phyloP scores from a whole-genome alignment of 2,888 invertebrate genomes.

The Pachliopta kotzebuea region DNA sequence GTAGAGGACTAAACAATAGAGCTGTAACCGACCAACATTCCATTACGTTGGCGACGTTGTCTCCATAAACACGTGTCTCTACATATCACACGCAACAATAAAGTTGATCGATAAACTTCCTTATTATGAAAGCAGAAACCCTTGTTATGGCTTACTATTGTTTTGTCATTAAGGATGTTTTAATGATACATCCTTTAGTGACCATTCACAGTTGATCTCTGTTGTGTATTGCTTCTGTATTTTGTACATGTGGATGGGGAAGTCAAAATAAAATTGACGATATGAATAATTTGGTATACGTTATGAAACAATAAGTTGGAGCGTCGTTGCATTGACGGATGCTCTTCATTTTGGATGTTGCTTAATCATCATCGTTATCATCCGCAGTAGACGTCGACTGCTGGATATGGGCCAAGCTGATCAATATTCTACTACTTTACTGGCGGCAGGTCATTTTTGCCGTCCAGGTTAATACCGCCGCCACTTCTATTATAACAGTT shows the following conservation, averaged over 20 bases:
- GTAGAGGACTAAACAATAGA: constrained; percentile 51
- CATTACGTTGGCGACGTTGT: constrained; percentile 54
- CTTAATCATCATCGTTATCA: too few relatives aligned
- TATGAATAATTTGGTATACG: constrained; percentile 39
- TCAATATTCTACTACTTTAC: constrained; percentile 36
- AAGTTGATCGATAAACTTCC: constrained; percentile 49
- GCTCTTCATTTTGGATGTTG: constrained; percentile 24
- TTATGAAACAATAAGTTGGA: constrained; percentile 37
- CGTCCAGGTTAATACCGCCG: too few relatives aligned
- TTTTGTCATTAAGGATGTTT: constrained; percentile 30
- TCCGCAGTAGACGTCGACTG: too few relatives aligned
- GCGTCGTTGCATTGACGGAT: constrained; percentile 31
- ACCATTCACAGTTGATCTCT: constrained; percentile 34
- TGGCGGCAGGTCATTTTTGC: too few relatives aligned
- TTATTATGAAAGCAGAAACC: constrained; percentile 37
- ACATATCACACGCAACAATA: constrained; percentile 47
- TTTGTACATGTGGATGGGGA: neutral
- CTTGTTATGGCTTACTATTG: constrained; percentile 36
- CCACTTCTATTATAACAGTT: too few relatives aligned
- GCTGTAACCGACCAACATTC: constrained; percentile 54
- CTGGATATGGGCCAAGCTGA: constrained; percentile 9
- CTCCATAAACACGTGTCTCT: constrained; percentile 53
- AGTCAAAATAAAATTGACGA: constrained; percentile 34
- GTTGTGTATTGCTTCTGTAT: constrained; percentile 10
- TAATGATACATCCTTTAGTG: constrained; percentile 25